Evolutionary conservation across 2,797 vertebrate species (phyloP).

Genomic region (Meda fulgida): DNA sequence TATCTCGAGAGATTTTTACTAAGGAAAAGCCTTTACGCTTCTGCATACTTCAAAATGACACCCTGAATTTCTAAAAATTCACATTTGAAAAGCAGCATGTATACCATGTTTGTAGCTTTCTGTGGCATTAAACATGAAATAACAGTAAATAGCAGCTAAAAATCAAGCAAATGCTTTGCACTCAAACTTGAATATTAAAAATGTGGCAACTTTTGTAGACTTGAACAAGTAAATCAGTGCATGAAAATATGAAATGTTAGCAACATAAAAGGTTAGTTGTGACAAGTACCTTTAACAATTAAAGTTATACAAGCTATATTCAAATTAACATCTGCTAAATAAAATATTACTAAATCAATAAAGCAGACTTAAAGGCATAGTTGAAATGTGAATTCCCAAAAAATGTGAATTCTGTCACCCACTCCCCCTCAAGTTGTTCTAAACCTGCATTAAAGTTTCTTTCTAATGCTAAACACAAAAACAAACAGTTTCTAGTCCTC

Average conservation of each 20-base stretch:
- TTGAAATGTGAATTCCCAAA: neutral
- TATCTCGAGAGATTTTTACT: neutral
- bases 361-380: neutral
- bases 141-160: constrained; percentile 27
- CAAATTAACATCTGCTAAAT: neutral
- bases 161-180: neutral
- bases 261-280: neutral
- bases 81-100: constrained; percentile 29
- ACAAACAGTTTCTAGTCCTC: too few relatives aligned
- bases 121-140: constrained; percentile 1
- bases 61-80: neutral
- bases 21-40: neutral
- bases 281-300: neutral
- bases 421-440: too few relatives aligned
- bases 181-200: neutral
- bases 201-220: neutral
- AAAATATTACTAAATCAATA: neutral
- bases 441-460: too few relatives aligned
- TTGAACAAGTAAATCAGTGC: neutral
- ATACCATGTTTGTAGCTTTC: neutral
- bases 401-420: too few relatives aligned
- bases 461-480: too few relatives aligned
- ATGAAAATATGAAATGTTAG: neutral
- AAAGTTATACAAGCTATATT: neutral
- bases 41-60: neutral